Percentiles rank a stretch among this genome's conserved stretches.
phyloP scores from a whole-genome alignment of 2,888 invertebrate species.

The Choreutis nemorana region DNA sequence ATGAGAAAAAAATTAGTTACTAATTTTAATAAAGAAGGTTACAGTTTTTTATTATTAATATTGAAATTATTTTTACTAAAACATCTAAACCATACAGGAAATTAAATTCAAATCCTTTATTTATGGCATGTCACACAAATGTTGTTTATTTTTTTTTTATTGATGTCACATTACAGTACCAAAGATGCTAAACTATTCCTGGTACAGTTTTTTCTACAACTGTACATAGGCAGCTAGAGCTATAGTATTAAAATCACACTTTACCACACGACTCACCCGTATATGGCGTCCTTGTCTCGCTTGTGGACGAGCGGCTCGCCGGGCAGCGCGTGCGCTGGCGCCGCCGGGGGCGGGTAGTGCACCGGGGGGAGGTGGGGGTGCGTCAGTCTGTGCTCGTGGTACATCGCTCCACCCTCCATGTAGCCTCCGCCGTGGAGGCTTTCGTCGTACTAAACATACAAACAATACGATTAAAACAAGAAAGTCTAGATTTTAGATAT shows the following conservation, averaged over 20 bases:
- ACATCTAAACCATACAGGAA: too few relatives aligned
- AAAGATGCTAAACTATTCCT: too few relatives aligned
- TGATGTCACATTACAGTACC: too few relatives aligned
- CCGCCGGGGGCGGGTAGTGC: constrained; percentile 85
- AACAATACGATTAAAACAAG: background rate
- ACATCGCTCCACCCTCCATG: constrained; percentile 80
- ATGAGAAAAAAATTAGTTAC: too few relatives aligned
- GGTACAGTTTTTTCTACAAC: too few relatives aligned
- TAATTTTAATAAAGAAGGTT: too few relatives aligned
- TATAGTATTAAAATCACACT: constrained; percentile 29
- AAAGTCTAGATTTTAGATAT: background rate
- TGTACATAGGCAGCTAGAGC: too few relatives aligned
- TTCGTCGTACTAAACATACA: constrained; percentile 82
- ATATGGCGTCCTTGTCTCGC: constrained; percentile 98
- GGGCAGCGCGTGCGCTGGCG: constrained; percentile 89
- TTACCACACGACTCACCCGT: constrained; percentile 85
- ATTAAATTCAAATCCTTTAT: too few relatives aligned
- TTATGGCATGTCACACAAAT: too few relatives aligned
- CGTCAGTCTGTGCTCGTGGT: constrained; percentile 84
- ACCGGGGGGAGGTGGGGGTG: constrained; percentile 76
- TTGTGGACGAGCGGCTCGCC: constrained; percentile 92
- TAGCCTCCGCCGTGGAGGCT: constrained; percentile 86
- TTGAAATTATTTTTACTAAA: too few relatives aligned
- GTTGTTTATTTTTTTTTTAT: too few relatives aligned
- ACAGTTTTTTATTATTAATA: too few relatives aligned